Conservation (phyloP, 2,888 invertebrate species). For the Cephus spinipes region DNA sequence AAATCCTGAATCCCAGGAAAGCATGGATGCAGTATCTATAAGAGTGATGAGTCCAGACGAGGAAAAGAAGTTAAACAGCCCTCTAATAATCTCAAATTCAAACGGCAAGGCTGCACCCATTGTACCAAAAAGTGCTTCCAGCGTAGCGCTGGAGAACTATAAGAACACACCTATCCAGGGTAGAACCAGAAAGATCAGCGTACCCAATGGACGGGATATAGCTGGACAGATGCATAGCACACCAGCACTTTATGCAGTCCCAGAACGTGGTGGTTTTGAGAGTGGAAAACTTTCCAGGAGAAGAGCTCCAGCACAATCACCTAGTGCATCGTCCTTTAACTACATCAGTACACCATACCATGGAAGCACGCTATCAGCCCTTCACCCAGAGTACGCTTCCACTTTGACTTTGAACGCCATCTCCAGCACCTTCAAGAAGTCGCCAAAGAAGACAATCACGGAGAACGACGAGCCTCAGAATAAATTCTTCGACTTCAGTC, state of each 20-base stretch:
- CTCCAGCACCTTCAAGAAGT: constrained; percentile 69
- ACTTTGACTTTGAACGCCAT: constrained; percentile 81
- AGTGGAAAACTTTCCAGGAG: constrained; percentile 45
- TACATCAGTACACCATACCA: constrained; percentile 89
- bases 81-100: constrained; percentile 28
- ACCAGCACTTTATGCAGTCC: constrained; percentile 76
- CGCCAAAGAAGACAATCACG: constrained; percentile 51
- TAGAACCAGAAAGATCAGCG: constrained; percentile 73
- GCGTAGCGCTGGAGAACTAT: constrained; percentile 75
- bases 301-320: constrained; percentile 73
- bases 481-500: constrained; percentile 80
- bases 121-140: constrained; percentile 75
- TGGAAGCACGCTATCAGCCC: constrained; percentile 82
- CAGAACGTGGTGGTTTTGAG: constrained; percentile 71
- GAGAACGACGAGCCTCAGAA: constrained; percentile 63
- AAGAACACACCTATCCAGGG: constrained; percentile 62
- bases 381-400: constrained; percentile 81
- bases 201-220: constrained; percentile 70
- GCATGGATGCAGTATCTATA: constrained; percentile 56
- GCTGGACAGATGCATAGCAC: constrained; percentile 74
- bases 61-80: constrained; percentile 44
- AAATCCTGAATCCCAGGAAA: constrained; percentile 55
- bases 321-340: constrained; percentile 85
- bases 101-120: constrained; percentile 45
- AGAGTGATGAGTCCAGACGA: constrained; percentile 51